Evolutionary conservation across 2,113 vertebrate genomes (phyloP), one percentile per base, ranked within the genome.

Genomic region (Pelecanus crispus): DNA sequence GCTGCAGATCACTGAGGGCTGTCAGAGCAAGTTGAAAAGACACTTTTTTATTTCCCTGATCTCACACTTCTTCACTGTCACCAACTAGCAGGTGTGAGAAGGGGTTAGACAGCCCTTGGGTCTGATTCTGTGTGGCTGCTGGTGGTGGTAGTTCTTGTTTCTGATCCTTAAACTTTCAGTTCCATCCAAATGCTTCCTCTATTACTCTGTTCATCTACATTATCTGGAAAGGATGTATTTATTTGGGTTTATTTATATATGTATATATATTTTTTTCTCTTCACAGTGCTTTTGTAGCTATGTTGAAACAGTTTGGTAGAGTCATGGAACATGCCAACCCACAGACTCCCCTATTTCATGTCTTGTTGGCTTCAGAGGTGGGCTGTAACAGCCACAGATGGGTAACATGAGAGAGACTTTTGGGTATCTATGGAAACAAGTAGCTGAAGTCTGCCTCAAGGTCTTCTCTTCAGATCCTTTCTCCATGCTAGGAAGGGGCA

Each of bases 361-460:
- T 79, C 61, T 89, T 62, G n/a, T 67, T 95, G 86, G 73, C 52
- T 91, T 88, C 65, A 78, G 84, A 31, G 4, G 88, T 94, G 83
- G 86, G 83, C 89, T 91, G 65, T 58, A 89, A 86, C 88, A 88
- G 68, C 61, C 89, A 89, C 80, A 94, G 86, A 95, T 63, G 75
- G 92, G 29, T 92, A 89, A 91, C 42, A 71, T 14, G 59, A 92
- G 36, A 88, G 32, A 86, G 14, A n/a, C 70, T 85, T 88, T 24
- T 17, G 65, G 32, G 91, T 95, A 95, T 86, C 89, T 95, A 92
- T 92, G 80, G 94, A 86, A 97, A 95, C 86, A 73, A 94, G 79
- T 11, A 95, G 66, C 62, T 93, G 42, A 91, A 89, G 42, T 55
- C 83, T 95, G 59, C 38, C 45, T 62, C 55, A 19, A 63, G 77